phyloP scores from a whole-genome alignment of 2,113 vertebrate species.

The Prochilodus magdalenae region DNA sequence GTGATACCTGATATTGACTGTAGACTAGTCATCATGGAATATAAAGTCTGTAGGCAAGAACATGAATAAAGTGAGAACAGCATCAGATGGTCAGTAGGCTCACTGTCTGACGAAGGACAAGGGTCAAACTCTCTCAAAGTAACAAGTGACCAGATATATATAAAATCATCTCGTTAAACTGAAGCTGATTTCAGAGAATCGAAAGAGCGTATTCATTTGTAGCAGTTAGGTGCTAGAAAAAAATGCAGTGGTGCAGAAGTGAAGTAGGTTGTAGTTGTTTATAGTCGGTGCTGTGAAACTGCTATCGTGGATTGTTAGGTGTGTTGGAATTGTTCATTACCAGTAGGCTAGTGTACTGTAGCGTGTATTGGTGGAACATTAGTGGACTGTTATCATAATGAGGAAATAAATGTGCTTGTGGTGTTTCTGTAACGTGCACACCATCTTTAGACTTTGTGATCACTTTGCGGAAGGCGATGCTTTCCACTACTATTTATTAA shows the following conservation, averaged over 20 bases:
- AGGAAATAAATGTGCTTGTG: background rate
- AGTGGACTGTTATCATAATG: background rate
- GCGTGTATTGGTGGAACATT: background rate
- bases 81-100: background rate
- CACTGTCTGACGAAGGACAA: background rate
- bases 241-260: background rate
- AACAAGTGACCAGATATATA: background rate
- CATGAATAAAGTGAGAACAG: background rate
- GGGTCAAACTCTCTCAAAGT: background rate
- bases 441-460: background rate
- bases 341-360: background rate
- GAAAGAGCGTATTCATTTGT: background rate
- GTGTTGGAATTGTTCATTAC: constrained; percentile 1
- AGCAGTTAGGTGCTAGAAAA: constrained; percentile 9
- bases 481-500: constrained; percentile 18
- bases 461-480: background rate
- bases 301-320: background rate
- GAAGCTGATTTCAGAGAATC: background rate
- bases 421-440: background rate
- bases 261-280: background rate
- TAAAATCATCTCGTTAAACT: background rate
- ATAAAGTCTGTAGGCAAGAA: background rate
- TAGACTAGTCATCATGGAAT: background rate
- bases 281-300: background rate
- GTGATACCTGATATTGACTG: background rate